Evolutionary conservation across 2,797 vertebrate species (phyloP), one percentile per base, ranked within the genome.

Genomic region (Channa striata): DNA sequence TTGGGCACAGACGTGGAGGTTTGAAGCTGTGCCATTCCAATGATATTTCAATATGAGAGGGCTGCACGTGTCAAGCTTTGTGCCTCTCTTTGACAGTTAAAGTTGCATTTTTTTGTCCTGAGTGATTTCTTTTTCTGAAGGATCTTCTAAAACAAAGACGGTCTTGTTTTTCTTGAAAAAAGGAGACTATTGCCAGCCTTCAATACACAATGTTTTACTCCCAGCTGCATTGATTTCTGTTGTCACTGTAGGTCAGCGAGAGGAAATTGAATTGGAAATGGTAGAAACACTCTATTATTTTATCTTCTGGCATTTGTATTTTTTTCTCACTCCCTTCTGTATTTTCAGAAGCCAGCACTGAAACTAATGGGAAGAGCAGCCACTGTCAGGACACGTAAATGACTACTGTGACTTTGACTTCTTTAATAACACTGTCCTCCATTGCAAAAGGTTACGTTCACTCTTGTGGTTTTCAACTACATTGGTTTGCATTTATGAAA

Each of bases 241-340:
- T 89, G 80, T 91, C 90, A 87, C 91, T 84, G 81, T 88, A 83
- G 92, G 91, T 94, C 93, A 93, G 81, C 23, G 34, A 49, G 72
- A 91, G 91, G 88, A 95, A 91, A 94, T 92, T 92, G 88, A 94
- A 93, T 91, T 93, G 90, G 88, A 93, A 92, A 91, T 92, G 83
- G 82, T 87, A 79, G 86, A 87, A 93, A 92, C 90, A 74, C 76
- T 90, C 81, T 86, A 84, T 93, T 91, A 89, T 93, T 91, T 91
- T 68, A 87, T 91, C 87, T 90, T 90, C 69, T 88, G 65, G 54
- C 77, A 83, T 92, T 93, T 91, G 54, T 88, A 44, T 80, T 76
- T 77, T 57, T 63, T 49, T 30, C 20, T 33, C 58, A 23, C 42
- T 21, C 56, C 17, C 14, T 23, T 40, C 43, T 69, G 40, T 80